Base-by-base conservation (phyloP, 2,797 vertebrate genomes). In the Sphenodon punctatus region DNA sequence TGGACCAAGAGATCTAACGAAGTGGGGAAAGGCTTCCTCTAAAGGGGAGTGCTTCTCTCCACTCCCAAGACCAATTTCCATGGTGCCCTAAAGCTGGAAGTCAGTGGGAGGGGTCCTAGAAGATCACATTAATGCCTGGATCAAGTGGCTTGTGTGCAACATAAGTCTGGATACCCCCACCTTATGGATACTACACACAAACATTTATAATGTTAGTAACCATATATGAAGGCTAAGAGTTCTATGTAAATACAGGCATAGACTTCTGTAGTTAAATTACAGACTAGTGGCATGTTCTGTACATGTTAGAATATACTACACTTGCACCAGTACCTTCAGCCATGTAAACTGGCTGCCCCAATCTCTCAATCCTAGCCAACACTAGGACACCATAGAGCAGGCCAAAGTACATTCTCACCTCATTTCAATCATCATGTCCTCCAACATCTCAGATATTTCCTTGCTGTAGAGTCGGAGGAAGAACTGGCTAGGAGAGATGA, bases 351-450 rank as follows among this genome's bases (percentile, higher is more conserved):
- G 53, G 14, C 13, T 49, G 56, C 10, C 34, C n/a, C 2, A 4
- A 3, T 80, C 64, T 53, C 76, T 42, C 46, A 32, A 56, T 8
- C 11, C 19, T 49, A 60, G 25, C 5, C 12, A 51, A 41, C 20
- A n/a, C 6, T 14, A 34, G 20, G 32, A 7, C 38, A 17, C 10
- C 27, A 8, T 2, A 4, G 6, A n/a, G 4, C 0, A 0, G 4
- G 8, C 1, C 59, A 42, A 1, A 69, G 49, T 9, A 17, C 3
- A 48, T 32, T 67, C 86, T 5, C 86, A 99, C 98, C 98, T 97
- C 98, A 99, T 98, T 86, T 97, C 97, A 75, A 98, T 84, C 97
- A 98, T 99, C 97, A 98, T 96, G 85, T 97, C 94, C 90, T 97
- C 97, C 55, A 98, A 92, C 9, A 95, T 88, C 34, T 91, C 92